Percentiles rank a stretch among this genome's conserved stretches.
phyloP scores from a whole-genome alignment of 2,888 invertebrate genomes.

The Nephrotoma flavescens region DNA sequence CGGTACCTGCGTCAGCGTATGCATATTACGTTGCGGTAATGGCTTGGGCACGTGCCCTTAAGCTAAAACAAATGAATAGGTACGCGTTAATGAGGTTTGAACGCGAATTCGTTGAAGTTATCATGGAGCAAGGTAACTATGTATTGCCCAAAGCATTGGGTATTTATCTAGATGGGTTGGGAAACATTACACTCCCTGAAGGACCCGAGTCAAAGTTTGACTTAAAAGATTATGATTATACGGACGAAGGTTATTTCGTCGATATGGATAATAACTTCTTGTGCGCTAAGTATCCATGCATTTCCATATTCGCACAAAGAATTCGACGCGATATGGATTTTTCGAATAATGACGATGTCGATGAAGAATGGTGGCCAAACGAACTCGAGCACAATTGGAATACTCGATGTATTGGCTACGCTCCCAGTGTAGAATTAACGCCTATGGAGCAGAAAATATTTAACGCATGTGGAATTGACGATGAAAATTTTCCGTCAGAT shows the following conservation, averaged over 20 bases:
- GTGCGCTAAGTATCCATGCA: constrained; percentile 4
- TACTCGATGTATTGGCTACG: constrained; percentile 5
- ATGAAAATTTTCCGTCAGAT: constrained; percentile 4
- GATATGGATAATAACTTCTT: background rate
- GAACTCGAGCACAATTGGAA: constrained; percentile 3
- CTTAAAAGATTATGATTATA: constrained; percentile 5
- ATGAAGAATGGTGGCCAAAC: constrained; percentile 1
- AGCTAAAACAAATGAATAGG: background rate
- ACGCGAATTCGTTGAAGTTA: constrained; percentile 9
- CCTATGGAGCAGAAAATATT: background rate
- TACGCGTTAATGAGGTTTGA: constrained; percentile 1
- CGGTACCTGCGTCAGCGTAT: background rate
- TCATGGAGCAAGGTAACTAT: no score
- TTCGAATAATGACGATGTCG: background rate
- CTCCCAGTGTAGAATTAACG: background rate
- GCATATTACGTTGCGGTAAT: constrained; percentile 3
- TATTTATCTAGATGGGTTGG: no score
- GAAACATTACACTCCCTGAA: constrained; percentile 6
- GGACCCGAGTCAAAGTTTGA: constrained; percentile 8
- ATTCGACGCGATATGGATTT: constrained; percentile 5
- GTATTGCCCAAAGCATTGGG: no score
- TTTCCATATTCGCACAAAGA: constrained; percentile 6
- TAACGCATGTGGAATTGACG: background rate
- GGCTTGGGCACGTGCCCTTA: background rate
- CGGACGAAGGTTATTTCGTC: constrained; percentile 5